Evolutionary conservation across 2,797 vertebrate genomes (phyloP).

Genomic region (Gymnodraco acuticeps): DNA sequence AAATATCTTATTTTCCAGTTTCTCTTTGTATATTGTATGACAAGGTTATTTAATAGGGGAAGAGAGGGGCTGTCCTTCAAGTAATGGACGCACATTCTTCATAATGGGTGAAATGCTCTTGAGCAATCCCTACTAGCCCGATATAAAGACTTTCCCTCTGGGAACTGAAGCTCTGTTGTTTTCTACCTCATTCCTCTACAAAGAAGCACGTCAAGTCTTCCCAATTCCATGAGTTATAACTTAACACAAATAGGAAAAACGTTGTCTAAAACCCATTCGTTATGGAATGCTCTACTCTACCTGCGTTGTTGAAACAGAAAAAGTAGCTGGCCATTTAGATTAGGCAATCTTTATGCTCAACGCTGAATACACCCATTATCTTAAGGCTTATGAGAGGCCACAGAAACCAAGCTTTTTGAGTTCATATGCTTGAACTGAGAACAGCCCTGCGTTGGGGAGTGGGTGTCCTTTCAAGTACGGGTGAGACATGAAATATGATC

Average conservation of each 20-base stretch:
- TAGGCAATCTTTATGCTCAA: neutral
- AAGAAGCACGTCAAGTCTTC: neutral
- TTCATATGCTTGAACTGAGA: neutral
- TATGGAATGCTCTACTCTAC: neutral
- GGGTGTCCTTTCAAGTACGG: neutral
- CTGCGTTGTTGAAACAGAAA: neutral
- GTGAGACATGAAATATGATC: neutral
- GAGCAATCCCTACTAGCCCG: neutral
- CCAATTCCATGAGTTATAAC: neutral
- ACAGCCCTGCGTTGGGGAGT: neutral
- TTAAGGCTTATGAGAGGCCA: conserved; percentile 7
- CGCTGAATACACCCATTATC: neutral
- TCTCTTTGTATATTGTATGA: neutral
- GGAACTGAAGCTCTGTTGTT: neutral
- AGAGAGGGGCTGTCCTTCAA: neutral
- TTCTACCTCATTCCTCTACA: neutral
- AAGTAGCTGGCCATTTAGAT: neutral
- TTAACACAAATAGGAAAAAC: neutral
- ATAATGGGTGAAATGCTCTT: neutral
- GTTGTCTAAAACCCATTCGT: neutral
- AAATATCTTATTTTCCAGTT: conserved; percentile 7
- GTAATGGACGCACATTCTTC: neutral
- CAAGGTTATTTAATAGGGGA: neutral
- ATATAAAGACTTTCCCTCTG: neutral
- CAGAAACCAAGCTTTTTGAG: neutral